Evolutionary conservation across 2,113 vertebrate genomes (phyloP).

Genomic region (Phylloscopus trochiloides): DNA sequence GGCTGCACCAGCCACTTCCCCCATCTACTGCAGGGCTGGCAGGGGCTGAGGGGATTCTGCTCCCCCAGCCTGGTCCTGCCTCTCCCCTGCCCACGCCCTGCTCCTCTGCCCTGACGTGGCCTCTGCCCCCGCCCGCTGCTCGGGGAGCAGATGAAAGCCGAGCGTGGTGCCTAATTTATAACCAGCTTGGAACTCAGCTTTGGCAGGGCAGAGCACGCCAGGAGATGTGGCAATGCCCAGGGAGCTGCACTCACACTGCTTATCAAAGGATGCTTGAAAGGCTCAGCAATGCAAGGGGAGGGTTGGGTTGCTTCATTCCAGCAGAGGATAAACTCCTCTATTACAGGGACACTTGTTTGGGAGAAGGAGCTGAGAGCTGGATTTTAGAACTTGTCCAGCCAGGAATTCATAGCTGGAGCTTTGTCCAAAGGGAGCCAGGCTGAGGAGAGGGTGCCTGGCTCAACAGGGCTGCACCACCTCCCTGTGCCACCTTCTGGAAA

Average conservation of each 20-base stretch:
- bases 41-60: neutral
- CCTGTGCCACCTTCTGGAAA: neutral
- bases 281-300: conserved; percentile 18
- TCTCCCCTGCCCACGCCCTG: neutral
- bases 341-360: conserved; percentile 41
- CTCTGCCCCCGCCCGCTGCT: conserved; percentile 26
- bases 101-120: conserved; percentile 28
- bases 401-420: neutral
- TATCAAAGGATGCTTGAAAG: conserved; percentile 65
- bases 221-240: conserved; percentile 46
- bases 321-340: conserved; percentile 26
- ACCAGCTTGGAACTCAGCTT: conserved; percentile 4
- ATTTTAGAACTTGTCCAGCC: neutral
- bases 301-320: conserved; percentile 34
- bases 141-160: conserved; percentile 22
- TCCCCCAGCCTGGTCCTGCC: neutral
- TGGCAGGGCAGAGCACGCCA: conserved; percentile 57
- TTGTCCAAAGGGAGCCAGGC: neutral
- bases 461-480: neutral
- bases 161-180: conserved; percentile 16
- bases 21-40: neutral
- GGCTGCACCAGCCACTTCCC: neutral
- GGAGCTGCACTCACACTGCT: conserved; percentile 30
- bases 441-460: neutral
- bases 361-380: conserved; percentile 46